Evolutionary conservation across 2,797 vertebrate species (phyloP).

Genomic region (Myotis pilosus): DNA sequence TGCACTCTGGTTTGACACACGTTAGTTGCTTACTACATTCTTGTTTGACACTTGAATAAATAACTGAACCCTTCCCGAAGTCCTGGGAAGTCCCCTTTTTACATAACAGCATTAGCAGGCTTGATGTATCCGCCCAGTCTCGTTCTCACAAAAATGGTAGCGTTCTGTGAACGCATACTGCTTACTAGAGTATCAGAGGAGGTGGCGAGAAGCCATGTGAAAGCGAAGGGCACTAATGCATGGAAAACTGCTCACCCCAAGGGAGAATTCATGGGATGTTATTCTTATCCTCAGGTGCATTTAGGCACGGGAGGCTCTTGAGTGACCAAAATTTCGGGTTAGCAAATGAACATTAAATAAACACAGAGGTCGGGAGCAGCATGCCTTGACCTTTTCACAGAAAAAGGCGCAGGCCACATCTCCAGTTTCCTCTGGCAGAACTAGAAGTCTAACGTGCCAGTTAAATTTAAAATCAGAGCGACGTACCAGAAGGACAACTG

Average conservation of each 20-base stretch:
- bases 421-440: not conserved
- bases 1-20: not conserved
- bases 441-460: not conserved
- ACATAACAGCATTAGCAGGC: not conserved
- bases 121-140: not conserved
- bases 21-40: not conserved
- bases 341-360: not conserved
- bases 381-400: not conserved
- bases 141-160: not conserved
- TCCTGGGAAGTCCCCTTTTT: not conserved
- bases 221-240: not conserved
- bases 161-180: not conserved
- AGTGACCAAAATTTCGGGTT: not conserved
- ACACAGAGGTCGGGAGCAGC: not conserved
- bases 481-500: not conserved
- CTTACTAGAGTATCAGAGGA: not conserved
- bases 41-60: not conserved
- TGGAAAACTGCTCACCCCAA: not conserved
- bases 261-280: not conserved
- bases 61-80: not conserved
- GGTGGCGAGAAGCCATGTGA: not conserved
- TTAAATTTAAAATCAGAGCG: conserved; percentile 2
- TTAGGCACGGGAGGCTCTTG: not conserved
- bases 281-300: not conserved
- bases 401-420: not conserved